Percentiles rank a stretch among this genome's conserved stretches.
These are phyloP conservation scores for Metacarcinus magister DNA, from an alignment of 2,888 invertebrate genomes.

Conservation along the genomic window DNA sequence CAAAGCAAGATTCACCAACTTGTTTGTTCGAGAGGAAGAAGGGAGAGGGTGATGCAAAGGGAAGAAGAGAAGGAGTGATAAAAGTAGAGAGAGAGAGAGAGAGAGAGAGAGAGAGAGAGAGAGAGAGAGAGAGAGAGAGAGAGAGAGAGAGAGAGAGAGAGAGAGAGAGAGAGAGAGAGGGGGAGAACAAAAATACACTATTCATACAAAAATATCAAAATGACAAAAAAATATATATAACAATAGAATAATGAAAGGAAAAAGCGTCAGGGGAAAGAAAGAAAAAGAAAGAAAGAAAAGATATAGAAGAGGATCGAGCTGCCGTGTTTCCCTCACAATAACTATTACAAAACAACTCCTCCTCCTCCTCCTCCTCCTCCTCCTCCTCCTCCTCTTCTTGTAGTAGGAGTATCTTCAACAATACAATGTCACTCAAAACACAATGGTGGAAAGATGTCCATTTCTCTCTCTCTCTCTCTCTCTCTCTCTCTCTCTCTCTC, in stretches of 20 bases:
- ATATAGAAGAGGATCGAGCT: background rate
- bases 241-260: background rate
- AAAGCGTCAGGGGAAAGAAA: background rate
- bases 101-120: too few species aligned
- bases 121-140: background rate
- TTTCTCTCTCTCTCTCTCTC: constrained; percentile 26
- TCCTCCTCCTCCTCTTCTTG: background rate
- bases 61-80: too few species aligned
- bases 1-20: background rate
- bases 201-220: background rate
- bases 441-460: constrained; percentile 26
- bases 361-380: constrained; percentile 26
- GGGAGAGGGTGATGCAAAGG: background rate
- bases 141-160: background rate
- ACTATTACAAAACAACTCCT: background rate
- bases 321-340: background rate
- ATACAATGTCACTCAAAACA: constrained; percentile 26
- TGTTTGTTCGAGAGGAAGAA: background rate
- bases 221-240: background rate
- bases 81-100: too few species aligned
- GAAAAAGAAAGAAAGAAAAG: background rate
- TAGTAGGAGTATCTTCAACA: background rate
- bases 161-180: constrained; percentile 4
- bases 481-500: constrained; percentile 26
- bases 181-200: background rate